Percentiles rank a stretch among this genome's conserved stretches.
phyloP scores from a whole-genome alignment of 2,888 invertebrate species.

The Venusia cambrica region DNA sequence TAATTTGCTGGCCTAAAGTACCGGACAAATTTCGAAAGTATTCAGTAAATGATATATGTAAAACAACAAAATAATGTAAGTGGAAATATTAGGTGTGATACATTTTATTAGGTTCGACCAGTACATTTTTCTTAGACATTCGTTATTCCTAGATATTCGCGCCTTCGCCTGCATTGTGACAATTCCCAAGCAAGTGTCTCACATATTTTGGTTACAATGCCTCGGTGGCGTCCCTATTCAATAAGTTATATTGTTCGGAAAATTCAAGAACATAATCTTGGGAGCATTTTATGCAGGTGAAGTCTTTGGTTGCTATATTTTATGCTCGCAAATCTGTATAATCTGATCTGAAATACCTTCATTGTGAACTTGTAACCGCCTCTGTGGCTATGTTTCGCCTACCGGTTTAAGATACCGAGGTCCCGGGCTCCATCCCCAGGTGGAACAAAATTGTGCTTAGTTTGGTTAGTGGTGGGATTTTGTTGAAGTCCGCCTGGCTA shows the following conservation, averaged over 20 bases:
- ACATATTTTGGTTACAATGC: conserved; percentile 36
- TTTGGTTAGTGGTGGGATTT: too few species aligned
- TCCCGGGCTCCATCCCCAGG: too few species aligned
- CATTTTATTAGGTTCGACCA: too few species aligned
- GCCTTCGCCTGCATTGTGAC: conserved; percentile 32
- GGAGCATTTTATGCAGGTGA: conserved; percentile 33
- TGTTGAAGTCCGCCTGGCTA: too few species aligned
- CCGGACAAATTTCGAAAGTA: too few species aligned
- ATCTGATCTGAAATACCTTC: conserved; percentile 23
- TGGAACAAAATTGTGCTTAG: too few species aligned
- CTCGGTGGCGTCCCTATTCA: conserved; percentile 26
- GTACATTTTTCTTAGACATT: conserved; percentile 3
- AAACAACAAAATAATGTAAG: too few species aligned
- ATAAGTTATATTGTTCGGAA: conserved; percentile 37
- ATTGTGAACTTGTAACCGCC: conserved; percentile 1
- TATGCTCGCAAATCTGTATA: conserved; percentile 28
- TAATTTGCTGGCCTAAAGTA: too few species aligned
- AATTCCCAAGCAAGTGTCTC: conserved; percentile 42
- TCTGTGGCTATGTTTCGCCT: too few species aligned
- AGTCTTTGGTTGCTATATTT: conserved; percentile 28
- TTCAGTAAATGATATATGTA: too few species aligned
- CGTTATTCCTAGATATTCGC: conserved; percentile 42
- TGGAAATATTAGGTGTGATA: too few species aligned
- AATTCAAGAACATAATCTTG: conserved; percentile 40
- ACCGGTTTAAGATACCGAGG: background rate